Percentiles rank a stretch among this genome's conserved stretches.
phyloP scores from a whole-genome alignment of 23 tunicate species.

The Ciona savignyi region DNA sequence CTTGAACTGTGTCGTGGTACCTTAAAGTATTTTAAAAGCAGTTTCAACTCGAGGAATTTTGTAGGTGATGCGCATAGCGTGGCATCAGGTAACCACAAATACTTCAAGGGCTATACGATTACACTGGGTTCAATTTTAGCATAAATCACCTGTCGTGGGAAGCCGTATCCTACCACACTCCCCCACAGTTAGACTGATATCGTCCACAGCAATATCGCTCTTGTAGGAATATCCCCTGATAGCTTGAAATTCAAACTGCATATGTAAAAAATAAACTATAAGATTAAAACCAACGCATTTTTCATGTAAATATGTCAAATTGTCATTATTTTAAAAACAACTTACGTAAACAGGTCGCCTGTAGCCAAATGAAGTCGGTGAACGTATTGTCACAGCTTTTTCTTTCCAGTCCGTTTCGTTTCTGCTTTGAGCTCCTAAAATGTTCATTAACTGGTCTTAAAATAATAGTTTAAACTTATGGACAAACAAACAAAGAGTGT shows the following conservation, averaged over 20 bases:
- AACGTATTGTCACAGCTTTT: neutral
- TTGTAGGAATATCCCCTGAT: neutral
- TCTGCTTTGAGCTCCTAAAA: slow-evolving; percentile 1
- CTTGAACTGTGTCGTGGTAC: neutral
- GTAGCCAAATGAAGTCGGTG: neutral
- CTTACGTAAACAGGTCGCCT: neutral
- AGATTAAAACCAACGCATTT: too few relatives aligned
- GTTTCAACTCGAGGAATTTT: neutral
- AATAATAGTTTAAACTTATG: too few relatives aligned
- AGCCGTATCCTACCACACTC: neutral
- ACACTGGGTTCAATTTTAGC: too few relatives aligned
- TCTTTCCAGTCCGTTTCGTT: neutral
- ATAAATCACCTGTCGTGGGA: neutral
- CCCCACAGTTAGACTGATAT: slow-evolving; percentile 1
- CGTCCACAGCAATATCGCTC: slow-evolving; percentile 13
- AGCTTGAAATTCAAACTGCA: slow-evolving; percentile 12
- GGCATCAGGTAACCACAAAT: too few relatives aligned
- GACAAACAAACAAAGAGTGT: too few relatives aligned
- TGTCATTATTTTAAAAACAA: too few relatives aligned
- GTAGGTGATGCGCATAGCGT: too few relatives aligned
- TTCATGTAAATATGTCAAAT: too few relatives aligned
- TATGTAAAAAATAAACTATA: too few relatives aligned
- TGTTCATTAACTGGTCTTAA: too few relatives aligned
- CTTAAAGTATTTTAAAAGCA: neutral
- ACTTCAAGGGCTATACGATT: too few relatives aligned